These are phyloP conservation scores for Acrobasis repandana DNA, from an alignment of 2,888 invertebrate genomes.

Conservation along the genomic window DNA sequence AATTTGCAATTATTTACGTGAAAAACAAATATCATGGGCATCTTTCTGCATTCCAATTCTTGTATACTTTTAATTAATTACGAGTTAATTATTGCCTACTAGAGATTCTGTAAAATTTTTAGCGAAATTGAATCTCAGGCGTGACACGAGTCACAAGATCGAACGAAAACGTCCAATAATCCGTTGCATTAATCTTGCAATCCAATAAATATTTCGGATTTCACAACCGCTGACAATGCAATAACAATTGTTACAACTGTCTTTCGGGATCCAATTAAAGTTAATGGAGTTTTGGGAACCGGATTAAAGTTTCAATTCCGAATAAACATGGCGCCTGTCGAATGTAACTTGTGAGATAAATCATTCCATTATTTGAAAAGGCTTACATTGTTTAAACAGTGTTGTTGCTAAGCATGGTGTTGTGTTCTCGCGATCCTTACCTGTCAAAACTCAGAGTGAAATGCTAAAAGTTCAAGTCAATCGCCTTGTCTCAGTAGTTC, in stretches of 20 bases:
- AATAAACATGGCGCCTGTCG: conserved; percentile 19
- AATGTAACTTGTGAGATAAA: conserved; percentile 18
- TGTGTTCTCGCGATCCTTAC: too few species aligned
- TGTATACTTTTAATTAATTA: too few species aligned
- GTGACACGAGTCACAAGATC: neutral
- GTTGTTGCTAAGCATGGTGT: too few species aligned
- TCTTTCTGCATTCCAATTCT: too few species aligned
- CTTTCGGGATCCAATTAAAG: conserved; percentile 42
- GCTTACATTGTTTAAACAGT: neutral
- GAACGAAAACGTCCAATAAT: neutral
- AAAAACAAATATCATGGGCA: too few species aligned
- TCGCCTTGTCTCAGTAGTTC: too few species aligned
- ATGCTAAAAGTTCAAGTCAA: too few species aligned
- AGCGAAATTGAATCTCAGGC: neutral
- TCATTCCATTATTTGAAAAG: conserved; percentile 5
- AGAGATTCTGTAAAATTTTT: neutral
- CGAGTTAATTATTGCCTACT: too few species aligned
- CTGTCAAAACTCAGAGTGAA: too few species aligned
- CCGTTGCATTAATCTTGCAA: conserved; percentile 18
- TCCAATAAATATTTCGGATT: conserved; percentile 24
- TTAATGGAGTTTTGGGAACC: conserved; percentile 48
- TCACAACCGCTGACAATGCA: conserved; percentile 31
- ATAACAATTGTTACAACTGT: conserved; percentile 42
- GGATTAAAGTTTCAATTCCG: conserved; percentile 21
- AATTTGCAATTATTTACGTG: too few species aligned